Evolutionary conservation across 2,113 vertebrate species (phyloP).

Genomic region (Reinhardtius hippoglossoides): DNA sequence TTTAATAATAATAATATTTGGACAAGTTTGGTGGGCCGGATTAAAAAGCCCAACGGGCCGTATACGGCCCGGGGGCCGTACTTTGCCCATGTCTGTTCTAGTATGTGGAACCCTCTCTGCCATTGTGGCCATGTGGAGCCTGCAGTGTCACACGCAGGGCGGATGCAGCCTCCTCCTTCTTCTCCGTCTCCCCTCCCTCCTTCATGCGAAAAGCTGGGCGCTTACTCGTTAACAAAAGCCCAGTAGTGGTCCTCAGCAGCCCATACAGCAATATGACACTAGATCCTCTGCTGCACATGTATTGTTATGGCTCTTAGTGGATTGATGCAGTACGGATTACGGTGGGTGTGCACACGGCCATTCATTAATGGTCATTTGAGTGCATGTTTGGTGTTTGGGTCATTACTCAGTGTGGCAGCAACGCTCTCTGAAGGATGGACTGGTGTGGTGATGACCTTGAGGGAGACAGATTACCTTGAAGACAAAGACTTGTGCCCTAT

Average conservation of each 20-base stretch:
- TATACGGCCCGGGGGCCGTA: too few relatives aligned
- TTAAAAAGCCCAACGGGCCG: too few relatives aligned
- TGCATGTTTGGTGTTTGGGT: neutral
- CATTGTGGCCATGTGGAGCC: conserved; percentile 51
- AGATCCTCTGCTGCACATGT: neutral
- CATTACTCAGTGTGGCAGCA: neutral
- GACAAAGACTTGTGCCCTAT: neutral
- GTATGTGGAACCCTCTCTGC: neutral
- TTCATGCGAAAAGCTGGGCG: neutral
- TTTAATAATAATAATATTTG: too few relatives aligned
- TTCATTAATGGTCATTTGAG: neutral
- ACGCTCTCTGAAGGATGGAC: neutral
- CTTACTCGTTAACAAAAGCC: conserved; percentile 45
- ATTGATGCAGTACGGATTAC: neutral
- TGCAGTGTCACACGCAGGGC: conserved; percentile 53
- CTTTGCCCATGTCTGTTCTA: too few relatives aligned
- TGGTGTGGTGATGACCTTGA: too few relatives aligned
- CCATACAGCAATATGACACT: neutral
- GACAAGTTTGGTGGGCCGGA: too few relatives aligned
- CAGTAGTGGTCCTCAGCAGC: neutral
- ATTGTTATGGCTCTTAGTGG: neutral
- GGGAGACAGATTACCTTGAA: too few relatives aligned
- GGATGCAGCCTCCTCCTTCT: conserved; percentile 34
- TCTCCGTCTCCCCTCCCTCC: neutral
- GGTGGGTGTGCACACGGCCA: too few relatives aligned